Percentiles rank a stretch among this genome's conserved stretches.
These are phyloP conservation scores for Andrena hattorfiana DNA, from an alignment of 2,888 invertebrate genomes.

Conservation along the genomic window DNA sequence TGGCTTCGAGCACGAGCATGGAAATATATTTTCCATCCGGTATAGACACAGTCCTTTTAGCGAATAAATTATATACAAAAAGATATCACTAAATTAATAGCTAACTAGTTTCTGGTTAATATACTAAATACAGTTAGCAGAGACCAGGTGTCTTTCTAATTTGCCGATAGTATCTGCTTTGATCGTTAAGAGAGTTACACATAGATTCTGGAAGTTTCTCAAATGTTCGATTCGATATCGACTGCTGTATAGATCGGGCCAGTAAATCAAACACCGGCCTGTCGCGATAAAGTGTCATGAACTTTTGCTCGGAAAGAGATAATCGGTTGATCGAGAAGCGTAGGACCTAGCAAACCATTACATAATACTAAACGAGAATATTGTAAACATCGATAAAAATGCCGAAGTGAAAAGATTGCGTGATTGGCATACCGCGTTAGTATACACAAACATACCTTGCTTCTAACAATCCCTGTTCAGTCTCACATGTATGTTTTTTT, in stretches of 20 bases:
- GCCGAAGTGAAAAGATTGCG: slow-evolving; percentile 46
- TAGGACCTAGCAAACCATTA: slow-evolving; percentile 37
- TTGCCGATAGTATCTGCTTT: slow-evolving; percentile 46
- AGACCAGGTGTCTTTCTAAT: slow-evolving; percentile 56
- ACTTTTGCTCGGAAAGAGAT: slow-evolving; percentile 21
- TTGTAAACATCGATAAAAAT: slow-evolving; percentile 40
- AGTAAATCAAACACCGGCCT: slow-evolving; percentile 27
- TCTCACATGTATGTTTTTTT: slow-evolving; percentile 59
- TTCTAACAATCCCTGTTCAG: slow-evolving; percentile 60
- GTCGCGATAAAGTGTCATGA: slow-evolving; percentile 21
- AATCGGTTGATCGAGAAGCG: slow-evolving; percentile 24
- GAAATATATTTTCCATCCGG: slow-evolving; percentile 56
- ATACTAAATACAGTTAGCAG: slow-evolving; percentile 69
- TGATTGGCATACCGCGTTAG: slow-evolving; percentile 38
- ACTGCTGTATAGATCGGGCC: slow-evolving; percentile 7
- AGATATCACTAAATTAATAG: slow-evolving; percentile 70
- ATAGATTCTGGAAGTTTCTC: slow-evolving; percentile 13
- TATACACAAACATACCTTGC: slow-evolving; percentile 24
- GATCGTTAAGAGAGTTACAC: neutral
- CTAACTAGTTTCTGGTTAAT: slow-evolving; percentile 69
- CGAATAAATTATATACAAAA: slow-evolving; percentile 75
- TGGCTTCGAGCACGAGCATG: slow-evolving; percentile 57
- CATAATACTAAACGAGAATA: slow-evolving; percentile 43
- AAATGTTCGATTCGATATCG: slow-evolving; percentile 12
- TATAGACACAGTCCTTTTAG: slow-evolving; percentile 60